phyloP scores from a whole-genome alignment of 2,113 vertebrate genomes.

The Misgurnus anguillicaudatus region DNA sequence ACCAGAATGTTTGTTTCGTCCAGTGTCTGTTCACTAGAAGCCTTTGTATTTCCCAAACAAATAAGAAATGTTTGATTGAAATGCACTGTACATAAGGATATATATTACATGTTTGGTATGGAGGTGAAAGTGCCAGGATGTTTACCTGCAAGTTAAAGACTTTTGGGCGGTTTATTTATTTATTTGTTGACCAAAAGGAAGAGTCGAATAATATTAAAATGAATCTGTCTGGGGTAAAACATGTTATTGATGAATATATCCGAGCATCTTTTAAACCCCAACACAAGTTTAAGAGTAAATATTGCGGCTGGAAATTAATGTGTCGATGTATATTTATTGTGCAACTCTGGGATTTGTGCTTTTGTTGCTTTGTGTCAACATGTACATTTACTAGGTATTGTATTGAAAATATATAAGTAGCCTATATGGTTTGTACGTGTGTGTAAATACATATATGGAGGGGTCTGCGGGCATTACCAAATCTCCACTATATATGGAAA shows the following conservation, averaged over 20 bases:
- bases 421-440: constrained; percentile 18
- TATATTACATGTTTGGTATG: constrained; percentile 30
- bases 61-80: constrained; percentile 14
- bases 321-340: constrained; percentile 57
- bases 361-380: constrained; percentile 54
- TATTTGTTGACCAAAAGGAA: neutral
- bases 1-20: neutral
- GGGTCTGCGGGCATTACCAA: constrained; percentile 13
- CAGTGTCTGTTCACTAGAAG: neutral
- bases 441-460: constrained; percentile 33
- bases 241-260: neutral
- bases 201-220: neutral
- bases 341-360: constrained; percentile 58
- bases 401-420: constrained; percentile 42
- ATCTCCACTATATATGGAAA: constrained; percentile 24
- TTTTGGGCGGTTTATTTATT: neutral
- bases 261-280: neutral
- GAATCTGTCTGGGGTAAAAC: neutral
- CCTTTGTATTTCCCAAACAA: neutral
- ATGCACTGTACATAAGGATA: constrained; percentile 27
- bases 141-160: neutral
- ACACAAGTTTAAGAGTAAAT: constrained; percentile 3
- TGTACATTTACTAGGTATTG: constrained; percentile 44
- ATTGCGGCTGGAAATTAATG: constrained; percentile 23
- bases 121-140: constrained; percentile 15